These are phyloP conservation scores for Bimastos eiseni DNA, from an alignment of 2,888 invertebrate species.

Conservation along the genomic window DNA sequence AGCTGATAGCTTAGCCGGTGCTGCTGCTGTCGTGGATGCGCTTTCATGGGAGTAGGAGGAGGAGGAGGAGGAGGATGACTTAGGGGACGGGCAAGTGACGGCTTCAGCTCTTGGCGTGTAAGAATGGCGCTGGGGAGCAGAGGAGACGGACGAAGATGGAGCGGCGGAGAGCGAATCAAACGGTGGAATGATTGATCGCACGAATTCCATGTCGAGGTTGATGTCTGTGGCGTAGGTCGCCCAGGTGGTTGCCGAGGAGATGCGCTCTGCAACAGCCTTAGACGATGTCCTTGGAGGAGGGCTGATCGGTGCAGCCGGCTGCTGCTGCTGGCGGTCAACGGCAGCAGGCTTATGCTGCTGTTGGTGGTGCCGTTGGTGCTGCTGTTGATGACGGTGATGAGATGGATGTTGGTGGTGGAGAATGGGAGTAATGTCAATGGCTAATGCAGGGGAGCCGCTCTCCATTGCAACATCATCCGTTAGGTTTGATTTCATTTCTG, in stretches of 20 bases:
- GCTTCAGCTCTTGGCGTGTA: not conserved
- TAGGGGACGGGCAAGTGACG: not conserved
- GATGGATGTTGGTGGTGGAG: not conserved
- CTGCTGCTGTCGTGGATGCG: not conserved
- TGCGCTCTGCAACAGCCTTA: not conserved
- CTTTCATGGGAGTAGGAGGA: not conserved
- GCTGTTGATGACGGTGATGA: not conserved
- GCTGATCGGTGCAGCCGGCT: not conserved
- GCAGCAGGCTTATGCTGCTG: not conserved
- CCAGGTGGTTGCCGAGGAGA: not conserved
- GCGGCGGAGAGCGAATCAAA: not conserved
- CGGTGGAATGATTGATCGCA: not conserved
- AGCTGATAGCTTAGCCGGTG: not conserved
- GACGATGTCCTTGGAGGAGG: slow-evolving; percentile 26
- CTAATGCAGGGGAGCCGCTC: not conserved
- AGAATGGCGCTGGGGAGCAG: not conserved
- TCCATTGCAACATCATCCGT: slow-evolving; percentile 8
- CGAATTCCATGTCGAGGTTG: slow-evolving; percentile 16
- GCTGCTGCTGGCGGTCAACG: not conserved
- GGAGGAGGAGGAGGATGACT: not conserved
- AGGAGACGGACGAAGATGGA: not conserved
- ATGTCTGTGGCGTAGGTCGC: not conserved
- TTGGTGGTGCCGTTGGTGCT: not conserved
- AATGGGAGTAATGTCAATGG: not conserved
- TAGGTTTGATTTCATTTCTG: not conserved